Evolutionary conservation across 2,797 vertebrate genomes (phyloP).

Genomic region (Labeo calbasu): DNA sequence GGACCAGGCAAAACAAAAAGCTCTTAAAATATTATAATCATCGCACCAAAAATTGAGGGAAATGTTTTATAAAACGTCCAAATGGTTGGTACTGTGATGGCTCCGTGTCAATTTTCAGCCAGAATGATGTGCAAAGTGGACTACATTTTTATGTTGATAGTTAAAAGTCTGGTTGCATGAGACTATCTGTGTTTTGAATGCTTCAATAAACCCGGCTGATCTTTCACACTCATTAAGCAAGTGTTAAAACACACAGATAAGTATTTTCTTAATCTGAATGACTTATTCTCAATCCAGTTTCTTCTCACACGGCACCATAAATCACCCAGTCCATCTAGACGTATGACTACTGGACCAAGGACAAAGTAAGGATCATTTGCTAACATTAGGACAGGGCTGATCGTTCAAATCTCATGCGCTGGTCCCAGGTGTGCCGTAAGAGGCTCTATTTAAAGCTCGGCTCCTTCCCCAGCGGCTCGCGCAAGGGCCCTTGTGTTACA

Average conservation of each 20-base stretch:
- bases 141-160: neutral
- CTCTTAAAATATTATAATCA: neutral
- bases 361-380: constrained; percentile 48
- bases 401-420: constrained; percentile 45
- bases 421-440: constrained; percentile 50
- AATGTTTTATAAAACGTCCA: neutral
- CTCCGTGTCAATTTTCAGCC: neutral
- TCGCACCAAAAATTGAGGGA: neutral
- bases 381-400: constrained; percentile 52
- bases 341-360: constrained; percentile 43
- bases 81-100: neutral
- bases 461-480: constrained; percentile 41
- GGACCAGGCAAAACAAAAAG: neutral
- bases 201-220: neutral
- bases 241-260: neutral
- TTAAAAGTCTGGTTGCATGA: neutral
- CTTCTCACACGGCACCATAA: constrained; percentile 4
- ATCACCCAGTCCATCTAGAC: constrained; percentile 35
- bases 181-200: neutral
- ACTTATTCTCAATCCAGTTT: neutral
- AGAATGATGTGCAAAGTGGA: neutral
- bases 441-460: constrained; percentile 52
- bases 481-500: constrained; percentile 51
- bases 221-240: constrained; percentile 2
- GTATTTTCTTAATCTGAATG: neutral